Conservation (phyloP, 2,797 vertebrate genomes). For the Enteromius radiatus region DNA sequence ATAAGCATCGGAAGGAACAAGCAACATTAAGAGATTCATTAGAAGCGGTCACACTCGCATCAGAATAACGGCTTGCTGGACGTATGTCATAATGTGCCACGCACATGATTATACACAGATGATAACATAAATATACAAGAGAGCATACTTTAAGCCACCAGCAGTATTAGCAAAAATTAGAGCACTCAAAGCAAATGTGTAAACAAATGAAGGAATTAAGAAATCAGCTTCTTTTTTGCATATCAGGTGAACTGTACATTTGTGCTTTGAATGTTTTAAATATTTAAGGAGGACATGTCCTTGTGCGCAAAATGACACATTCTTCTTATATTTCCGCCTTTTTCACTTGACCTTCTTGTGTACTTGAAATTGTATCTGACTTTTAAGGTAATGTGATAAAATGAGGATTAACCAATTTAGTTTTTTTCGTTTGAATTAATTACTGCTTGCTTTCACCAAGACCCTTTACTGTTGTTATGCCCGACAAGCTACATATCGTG, state of each 20-base stretch:
- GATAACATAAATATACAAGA: not conserved
- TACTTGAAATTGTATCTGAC: not conserved
- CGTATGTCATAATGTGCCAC: not conserved
- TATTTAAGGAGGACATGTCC: not conserved
- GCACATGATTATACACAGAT: not conserved
- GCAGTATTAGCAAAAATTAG: not conserved
- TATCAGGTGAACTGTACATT: not conserved
- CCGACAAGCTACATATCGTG: not conserved
- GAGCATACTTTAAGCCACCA: not conserved
- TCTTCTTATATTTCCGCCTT: not conserved
- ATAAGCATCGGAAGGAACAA: conserved; percentile 53
- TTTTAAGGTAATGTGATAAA: conserved; percentile 45
- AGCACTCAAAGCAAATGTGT: not conserved
- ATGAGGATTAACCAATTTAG: conserved; percentile 1
- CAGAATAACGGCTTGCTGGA: conserved; percentile 3
- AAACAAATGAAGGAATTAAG: not conserved
- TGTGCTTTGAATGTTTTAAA: not conserved
- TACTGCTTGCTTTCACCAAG: not conserved
- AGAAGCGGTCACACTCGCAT: conserved; percentile 44
- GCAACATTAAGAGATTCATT: conserved; percentile 59
- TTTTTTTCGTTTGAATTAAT: not conserved
- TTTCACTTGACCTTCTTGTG: not conserved
- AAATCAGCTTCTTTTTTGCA: not conserved
- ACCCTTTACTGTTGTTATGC: not conserved
- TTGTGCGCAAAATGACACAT: not conserved